These are phyloP conservation scores for Montipora sp. DNA, from an alignment of 64 coral and sea anemone genomes.

Conservation along the genomic window DNA sequence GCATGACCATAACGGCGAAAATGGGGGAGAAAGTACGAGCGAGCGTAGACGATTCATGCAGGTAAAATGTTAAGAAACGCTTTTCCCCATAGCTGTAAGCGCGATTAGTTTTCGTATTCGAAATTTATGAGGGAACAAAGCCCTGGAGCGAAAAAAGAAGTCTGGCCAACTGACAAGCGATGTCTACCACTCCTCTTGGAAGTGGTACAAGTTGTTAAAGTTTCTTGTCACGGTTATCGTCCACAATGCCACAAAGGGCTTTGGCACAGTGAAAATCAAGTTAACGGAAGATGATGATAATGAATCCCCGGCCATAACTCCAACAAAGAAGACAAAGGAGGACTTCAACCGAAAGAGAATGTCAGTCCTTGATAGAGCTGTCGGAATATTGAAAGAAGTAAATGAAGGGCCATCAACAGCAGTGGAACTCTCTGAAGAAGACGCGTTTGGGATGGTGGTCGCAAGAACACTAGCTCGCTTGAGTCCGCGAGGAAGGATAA, in stretches of 20 bases:
- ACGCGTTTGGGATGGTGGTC: not conserved
- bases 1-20: too few species aligned
- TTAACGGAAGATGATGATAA: not conserved
- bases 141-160: conserved; percentile 3
- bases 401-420: conserved; percentile 17
- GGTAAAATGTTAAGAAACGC: too few species aligned
- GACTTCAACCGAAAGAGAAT: not conserved
- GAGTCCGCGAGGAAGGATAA: not conserved
- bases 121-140: conserved; percentile 1
- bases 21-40: too few species aligned
- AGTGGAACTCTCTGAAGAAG: not conserved
- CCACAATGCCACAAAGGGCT: not conserved
- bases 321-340: conserved; percentile 15
- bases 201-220: not conserved
- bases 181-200: not conserved
- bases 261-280: not conserved
- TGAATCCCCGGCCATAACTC: not conserved
- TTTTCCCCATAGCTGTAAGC: too few species aligned
- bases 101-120: too few species aligned
- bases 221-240: not conserved
- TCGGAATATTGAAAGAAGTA: conserved; percentile 28
- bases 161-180: not conserved
- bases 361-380: conserved; percentile 21
- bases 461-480: conserved; percentile 1
- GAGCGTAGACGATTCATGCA: too few species aligned